A percentile compares a stretch with the other conserved stretches of the same genome.
These are phyloP conservation scores for Aethina tumida DNA, from an alignment of 1,140 invertebrate genomes.

Conservation along the genomic window DNA sequence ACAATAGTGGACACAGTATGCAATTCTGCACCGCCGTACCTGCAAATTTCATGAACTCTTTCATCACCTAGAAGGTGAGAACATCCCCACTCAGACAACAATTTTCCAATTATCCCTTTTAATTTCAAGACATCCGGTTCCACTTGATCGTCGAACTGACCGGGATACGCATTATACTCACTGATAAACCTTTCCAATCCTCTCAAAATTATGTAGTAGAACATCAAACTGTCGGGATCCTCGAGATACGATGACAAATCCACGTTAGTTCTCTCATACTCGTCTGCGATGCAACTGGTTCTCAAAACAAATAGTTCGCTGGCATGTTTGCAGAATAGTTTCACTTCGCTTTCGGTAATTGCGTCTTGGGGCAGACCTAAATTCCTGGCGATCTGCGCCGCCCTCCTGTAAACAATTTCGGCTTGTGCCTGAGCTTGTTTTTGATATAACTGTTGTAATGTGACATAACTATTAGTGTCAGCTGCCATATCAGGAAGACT, in stretches of 20 bases:
- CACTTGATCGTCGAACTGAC: conserved; percentile 75
- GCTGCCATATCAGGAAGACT: conserved; percentile 97
- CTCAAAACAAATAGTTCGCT: conserved; percentile 67
- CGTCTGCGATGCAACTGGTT: conserved; percentile 69
- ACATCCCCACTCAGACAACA: conserved; percentile 79
- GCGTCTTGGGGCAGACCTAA: conserved; percentile 59
- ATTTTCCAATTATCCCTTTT: conserved; percentile 39
- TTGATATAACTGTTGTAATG: conserved; percentile 82
- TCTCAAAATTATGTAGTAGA: conserved; percentile 85
- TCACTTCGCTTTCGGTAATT: conserved; percentile 70
- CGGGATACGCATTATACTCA: conserved; percentile 85
- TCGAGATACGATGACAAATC: conserved; percentile 43
- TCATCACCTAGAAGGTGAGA: conserved; percentile 74
- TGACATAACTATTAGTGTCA: conserved; percentile 86
- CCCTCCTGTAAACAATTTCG: conserved; percentile 69
- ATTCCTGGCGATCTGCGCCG: conserved; percentile 68
- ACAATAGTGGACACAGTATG: conserved; percentile 93
- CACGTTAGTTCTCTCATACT: conserved; percentile 45
- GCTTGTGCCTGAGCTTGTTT: conserved; percentile 74
- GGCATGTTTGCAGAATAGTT: conserved; percentile 77
- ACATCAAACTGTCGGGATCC: conserved; percentile 74
- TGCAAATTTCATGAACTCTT: conserved; percentile 88
- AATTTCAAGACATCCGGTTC: conserved; percentile 30
- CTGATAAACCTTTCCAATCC: conserved; percentile 83
- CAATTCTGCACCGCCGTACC: conserved; percentile 88